Evolutionary conservation across 1,140 invertebrate genomes (phyloP).

Genomic region (Eurosta solidaginis): DNA sequence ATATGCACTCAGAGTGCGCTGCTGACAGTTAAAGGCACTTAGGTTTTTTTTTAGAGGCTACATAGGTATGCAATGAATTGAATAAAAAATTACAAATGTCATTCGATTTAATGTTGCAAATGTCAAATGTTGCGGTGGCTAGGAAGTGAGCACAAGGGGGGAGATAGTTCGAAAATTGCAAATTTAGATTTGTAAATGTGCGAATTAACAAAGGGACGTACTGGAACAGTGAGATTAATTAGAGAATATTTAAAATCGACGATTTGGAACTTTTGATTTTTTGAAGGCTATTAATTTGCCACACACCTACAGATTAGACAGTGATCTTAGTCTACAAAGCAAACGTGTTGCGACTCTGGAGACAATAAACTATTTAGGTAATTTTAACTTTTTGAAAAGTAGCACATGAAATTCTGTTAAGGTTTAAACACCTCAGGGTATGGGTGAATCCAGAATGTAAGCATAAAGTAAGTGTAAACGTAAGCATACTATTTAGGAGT

Average conservation of each 20-base stretch:
- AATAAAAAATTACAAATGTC: constrained; percentile 3
- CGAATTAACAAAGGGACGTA: neutral
- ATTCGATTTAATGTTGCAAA: neutral
- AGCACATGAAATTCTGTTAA: too few relatives aligned
- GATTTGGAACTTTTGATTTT: neutral
- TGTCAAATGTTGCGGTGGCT: neutral
- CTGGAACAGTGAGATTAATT: neutral
- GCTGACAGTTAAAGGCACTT: neutral
- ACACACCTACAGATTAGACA: neutral
- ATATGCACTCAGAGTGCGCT: neutral
- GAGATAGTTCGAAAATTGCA: neutral
- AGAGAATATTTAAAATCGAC: neutral
- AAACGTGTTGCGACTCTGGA: too few relatives aligned
- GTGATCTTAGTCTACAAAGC: too few relatives aligned
- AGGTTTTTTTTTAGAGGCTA: neutral
- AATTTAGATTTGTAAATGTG: neutral
- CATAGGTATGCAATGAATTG: neutral
- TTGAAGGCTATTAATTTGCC: neutral
- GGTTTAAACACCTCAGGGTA: too few relatives aligned
- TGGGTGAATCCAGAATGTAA: too few relatives aligned
- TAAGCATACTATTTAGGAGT: too few relatives aligned
- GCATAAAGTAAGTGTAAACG: too few relatives aligned
- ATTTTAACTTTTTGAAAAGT: too few relatives aligned
- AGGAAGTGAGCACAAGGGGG: too few relatives aligned
- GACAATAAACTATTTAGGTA: too few relatives aligned